Base-by-base conservation (phyloP, 2,113 vertebrate species). In the Patagioenas fasciata region DNA sequence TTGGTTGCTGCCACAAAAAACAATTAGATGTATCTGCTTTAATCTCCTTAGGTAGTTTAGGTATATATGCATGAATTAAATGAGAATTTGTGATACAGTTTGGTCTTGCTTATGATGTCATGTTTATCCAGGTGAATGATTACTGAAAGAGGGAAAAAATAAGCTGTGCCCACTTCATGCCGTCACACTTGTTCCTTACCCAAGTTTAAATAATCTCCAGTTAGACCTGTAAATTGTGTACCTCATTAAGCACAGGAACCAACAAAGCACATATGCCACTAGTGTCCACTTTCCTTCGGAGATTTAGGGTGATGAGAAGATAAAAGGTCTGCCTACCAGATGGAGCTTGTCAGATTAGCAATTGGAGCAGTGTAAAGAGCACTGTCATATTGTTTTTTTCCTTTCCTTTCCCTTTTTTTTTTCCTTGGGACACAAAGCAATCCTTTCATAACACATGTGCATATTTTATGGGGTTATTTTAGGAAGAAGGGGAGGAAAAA, bases 311-410 rank as follows among this genome's bases (percentile, higher is more conserved):
- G 96, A 97, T 97, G 96, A 95, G 97, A 96, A 98, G 95, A 98
- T 97, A 96, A 97, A 97, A 96, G 96, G 91, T 96, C 95, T 97
- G 96, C 91, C 95, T 96, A 97, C 97, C 98, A 98, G 98, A 98
- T 98, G 98, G 97, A 98, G 97, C 96, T 97, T 98, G 97, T 98
- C 98, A 98, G 98, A 98, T 98, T 98, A 98, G 97, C 97, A 94
- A 96, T 69, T 91, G 97, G 92, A 97, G 92, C 92, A 96, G 95
- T 38, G 96, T 97, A 97, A 97, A 97, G 94, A 97, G 90, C 77
- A 81, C 84, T 94, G 95, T 96, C 96, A 95, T 92, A 91, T 36
- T 97, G 95, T 29, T 78, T 80, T 89, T 60, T 85, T 77, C 28
- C 2, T 7, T 48, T 79, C 18, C 2, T 1, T 32, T 53, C 44